phyloP scores from a whole-genome alignment of 2,797 vertebrate species.

The Oreochromis mossambicus region DNA sequence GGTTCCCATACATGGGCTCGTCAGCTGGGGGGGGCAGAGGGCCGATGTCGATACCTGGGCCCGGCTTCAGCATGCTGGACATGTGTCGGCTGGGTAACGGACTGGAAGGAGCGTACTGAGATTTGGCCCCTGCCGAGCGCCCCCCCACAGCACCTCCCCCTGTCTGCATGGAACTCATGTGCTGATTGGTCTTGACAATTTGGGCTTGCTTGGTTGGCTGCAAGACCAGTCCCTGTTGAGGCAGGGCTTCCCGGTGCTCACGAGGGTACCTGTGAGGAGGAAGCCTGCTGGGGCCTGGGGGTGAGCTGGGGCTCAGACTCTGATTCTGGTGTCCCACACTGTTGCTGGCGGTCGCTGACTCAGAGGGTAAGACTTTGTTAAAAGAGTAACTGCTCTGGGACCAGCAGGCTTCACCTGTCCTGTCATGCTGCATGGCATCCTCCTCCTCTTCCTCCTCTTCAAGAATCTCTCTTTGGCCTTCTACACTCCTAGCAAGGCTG shows the following conservation, averaged over 20 bases:
- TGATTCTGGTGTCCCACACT: constrained; percentile 52
- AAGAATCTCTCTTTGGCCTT: constrained; percentile 71
- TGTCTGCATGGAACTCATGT: constrained; percentile 80
- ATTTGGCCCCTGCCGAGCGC: constrained; percentile 60
- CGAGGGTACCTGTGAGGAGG: constrained; percentile 62
- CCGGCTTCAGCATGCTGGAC: constrained; percentile 69
- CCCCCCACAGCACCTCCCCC: constrained; percentile 40
- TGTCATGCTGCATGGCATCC: constrained; percentile 46
- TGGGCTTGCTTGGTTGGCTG: constrained; percentile 94
- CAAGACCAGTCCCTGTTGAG: constrained; percentile 81
- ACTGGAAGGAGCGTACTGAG: constrained; percentile 84
- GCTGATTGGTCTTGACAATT: constrained; percentile 96
- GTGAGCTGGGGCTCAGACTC: constrained; percentile 67
- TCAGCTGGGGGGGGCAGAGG: constrained; percentile 61
- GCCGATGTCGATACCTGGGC: constrained; percentile 79
- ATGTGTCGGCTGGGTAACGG: constrained; percentile 80
- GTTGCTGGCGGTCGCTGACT: constrained; percentile 54
- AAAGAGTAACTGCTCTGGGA: constrained; percentile 69
- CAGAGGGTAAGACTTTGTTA: constrained; percentile 73
- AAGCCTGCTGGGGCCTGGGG: constrained; percentile 64
- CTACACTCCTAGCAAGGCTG: constrained; percentile 54
- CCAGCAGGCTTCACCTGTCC: constrained; percentile 66
- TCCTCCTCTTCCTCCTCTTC: constrained; percentile 75
- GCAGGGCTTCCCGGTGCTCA: constrained; percentile 79
- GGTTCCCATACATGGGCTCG: constrained; percentile 70